Base-by-base conservation (phyloP, 1,140 invertebrate species). In the Gryon sp. region DNA sequence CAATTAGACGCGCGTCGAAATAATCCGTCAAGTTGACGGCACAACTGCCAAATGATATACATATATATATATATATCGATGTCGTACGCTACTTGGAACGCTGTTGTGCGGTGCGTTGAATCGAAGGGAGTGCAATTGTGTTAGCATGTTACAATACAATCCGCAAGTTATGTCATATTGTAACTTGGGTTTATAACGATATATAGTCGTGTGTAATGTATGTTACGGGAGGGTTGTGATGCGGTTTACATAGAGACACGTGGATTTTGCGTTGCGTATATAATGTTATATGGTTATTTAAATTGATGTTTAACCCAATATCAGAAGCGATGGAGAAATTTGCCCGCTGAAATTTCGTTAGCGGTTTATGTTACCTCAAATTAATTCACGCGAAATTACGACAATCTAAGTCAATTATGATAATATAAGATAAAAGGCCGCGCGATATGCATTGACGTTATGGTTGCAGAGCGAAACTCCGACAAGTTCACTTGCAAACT, bases 261-360 rank as follows among this genome's bases (percentile, higher is more conserved):
- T n/a, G n/a, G n/a, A n/a, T n/a, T n/a, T n/a, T n/a, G n/a, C n/a
- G n/a, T n/a, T 24, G 18, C 12, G 15, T 8, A 28, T 9, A 1
- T 40, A 36, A 52, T 40, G 24, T 43, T 24, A 19, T 57, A 43
- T 40, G 45, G 57, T 26, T 60, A 46, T 48, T 63, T 63, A 52
- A 50, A 63, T 63, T 19, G 59, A 63, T 63, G 16, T 32, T 50
- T 52, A 41, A 52, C 22, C 36, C 15, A 63, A 63, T 65, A 65
- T 30, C 14, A 41, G 19, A 22, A 26, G 24, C 36, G 26, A 52
- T 43, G 16, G 26, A 45, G 36, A 18, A 43, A 52, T 52, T 65
- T 1, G 36, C 11, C 18, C 2, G 22, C 1, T 11, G 24, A 2
- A 65, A 52, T 52, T 52, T 50, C 45, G 60, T 65, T 65, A 65